Conservation (phyloP, 2,888 invertebrate genomes). For the Gibbula magus region DNA sequence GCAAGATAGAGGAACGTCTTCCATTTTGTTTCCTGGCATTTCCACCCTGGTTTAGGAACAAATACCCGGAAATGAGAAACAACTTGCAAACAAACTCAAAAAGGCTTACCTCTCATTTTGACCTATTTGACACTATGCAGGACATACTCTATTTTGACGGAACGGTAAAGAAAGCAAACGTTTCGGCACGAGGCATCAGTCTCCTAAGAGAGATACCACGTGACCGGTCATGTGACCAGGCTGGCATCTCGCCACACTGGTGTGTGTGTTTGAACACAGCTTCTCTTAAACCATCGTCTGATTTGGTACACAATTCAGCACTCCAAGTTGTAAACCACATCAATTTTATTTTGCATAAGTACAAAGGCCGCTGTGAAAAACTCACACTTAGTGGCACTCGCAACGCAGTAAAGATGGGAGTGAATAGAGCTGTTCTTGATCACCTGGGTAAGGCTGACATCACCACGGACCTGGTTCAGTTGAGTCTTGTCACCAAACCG, state of each 20-base stretch:
- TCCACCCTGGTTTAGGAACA: constrained; percentile 83
- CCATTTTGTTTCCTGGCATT: constrained; percentile 85
- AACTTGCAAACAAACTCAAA: constrained; percentile 82
- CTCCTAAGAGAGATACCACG: constrained; percentile 84
- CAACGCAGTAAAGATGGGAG: background rate
- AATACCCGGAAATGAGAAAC: constrained; percentile 80
- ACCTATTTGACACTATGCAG: constrained; percentile 85
- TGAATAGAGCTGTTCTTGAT: background rate
- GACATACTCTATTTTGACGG: constrained; percentile 78
- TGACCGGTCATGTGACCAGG: constrained; percentile 84
- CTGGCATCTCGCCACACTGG: constrained; percentile 84
- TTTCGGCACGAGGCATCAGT: constrained; percentile 76
- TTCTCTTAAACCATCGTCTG: background rate
- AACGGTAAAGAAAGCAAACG: background rate
- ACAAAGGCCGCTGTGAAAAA: background rate
- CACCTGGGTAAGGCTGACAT: background rate
- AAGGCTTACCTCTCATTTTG: constrained; percentile 86
- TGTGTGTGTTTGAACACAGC: constrained; percentile 25
- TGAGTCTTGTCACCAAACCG: constrained; percentile 16
- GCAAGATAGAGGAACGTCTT: constrained; percentile 86
- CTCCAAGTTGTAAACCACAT: constrained; percentile 3
- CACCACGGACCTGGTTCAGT: background rate
- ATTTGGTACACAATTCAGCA: background rate
- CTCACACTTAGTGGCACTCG: background rate
- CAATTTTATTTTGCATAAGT: background rate